Percentiles rank a stretch among this genome's conserved stretches.
Conservation (phyloP, 2,888 invertebrate genomes). For the Lissocephala sabroskyi region DNA sequence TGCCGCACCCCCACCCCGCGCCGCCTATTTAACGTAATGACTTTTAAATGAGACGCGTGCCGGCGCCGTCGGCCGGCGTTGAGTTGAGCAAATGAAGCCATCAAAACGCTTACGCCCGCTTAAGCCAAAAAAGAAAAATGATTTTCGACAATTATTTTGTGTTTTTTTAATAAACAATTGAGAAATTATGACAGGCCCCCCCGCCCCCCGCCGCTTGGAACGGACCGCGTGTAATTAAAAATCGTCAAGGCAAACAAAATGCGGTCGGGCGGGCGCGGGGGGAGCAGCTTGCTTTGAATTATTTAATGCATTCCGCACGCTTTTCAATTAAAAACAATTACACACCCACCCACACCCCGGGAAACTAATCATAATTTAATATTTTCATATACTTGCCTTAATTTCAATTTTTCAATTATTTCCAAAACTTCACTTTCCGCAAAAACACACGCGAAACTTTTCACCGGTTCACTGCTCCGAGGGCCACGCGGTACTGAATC, state of each 20-base stretch:
- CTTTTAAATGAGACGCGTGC: constrained; percentile 60
- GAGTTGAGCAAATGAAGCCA: constrained; percentile 39
- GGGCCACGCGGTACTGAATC: no score
- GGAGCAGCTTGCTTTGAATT: constrained; percentile 23
- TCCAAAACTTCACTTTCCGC: no score
- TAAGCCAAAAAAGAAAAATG: neutral
- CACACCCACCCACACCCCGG: constrained; percentile 19
- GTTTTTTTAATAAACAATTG: constrained; percentile 39
- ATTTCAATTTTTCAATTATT: no score
- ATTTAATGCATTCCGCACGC: constrained; percentile 41
- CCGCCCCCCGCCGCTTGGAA: no score
- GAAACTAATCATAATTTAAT: no score
- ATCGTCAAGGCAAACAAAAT: neutral
- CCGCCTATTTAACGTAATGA: constrained; percentile 49
- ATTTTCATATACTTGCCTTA: no score
- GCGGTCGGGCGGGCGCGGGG: constrained; percentile 9
- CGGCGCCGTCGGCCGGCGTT: constrained; percentile 13
- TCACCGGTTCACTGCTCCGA: no score
- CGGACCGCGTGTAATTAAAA: no score
- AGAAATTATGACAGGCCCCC: constrained; percentile 32
- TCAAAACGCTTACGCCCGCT: constrained; percentile 36
- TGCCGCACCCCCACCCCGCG: neutral
- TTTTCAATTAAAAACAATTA: constrained; percentile 50
- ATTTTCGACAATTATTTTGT: constrained; percentile 25
- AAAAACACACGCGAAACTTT: no score